These are phyloP conservation scores for Lissocephala sabroskyi DNA, from an alignment of 2,888 invertebrate genomes.

Conservation along the genomic window DNA sequence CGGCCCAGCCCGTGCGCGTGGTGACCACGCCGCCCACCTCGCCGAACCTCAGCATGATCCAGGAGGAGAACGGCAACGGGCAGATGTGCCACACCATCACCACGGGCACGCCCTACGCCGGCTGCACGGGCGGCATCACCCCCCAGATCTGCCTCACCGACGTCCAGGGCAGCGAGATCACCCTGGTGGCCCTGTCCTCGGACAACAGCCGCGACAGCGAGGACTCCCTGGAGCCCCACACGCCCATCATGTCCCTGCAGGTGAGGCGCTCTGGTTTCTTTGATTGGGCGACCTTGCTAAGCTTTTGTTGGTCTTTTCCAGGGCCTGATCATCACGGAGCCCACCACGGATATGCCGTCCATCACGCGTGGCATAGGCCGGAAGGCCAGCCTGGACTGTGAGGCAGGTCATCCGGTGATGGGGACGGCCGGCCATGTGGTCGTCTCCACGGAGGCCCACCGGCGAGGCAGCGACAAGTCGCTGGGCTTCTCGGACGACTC, in stretches of 20 bases:
- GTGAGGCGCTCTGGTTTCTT: too few species aligned
- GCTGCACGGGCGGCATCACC: constrained; percentile 64
- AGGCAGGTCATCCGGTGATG: constrained; percentile 46
- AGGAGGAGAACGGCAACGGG: constrained; percentile 78
- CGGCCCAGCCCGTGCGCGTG: constrained; percentile 70
- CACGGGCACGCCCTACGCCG: constrained; percentile 63
- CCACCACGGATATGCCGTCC: constrained; percentile 81
- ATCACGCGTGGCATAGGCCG: constrained; percentile 85
- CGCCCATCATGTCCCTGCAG: constrained; percentile 69
- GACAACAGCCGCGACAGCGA: constrained; percentile 83
- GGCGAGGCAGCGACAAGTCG: constrained; percentile 81
- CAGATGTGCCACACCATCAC: constrained; percentile 69
- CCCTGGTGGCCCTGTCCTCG: constrained; percentile 81
- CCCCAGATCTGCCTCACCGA: constrained; percentile 94
- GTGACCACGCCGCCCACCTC: constrained; percentile 72
- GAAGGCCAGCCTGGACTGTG: constrained; percentile 79
- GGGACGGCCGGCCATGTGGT: constrained; percentile 13
- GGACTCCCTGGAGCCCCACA: constrained; percentile 77
- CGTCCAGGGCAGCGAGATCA: constrained; percentile 88
- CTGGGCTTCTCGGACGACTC: constrained; percentile 83
- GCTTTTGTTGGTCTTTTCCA: too few species aligned
- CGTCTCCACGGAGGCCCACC: constrained; percentile 70
- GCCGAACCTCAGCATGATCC: constrained; percentile 82
- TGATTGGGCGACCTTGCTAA: too few species aligned
- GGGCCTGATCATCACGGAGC: constrained; percentile 63